Percentiles rank a stretch among this genome's conserved stretches.
Conservation (phyloP, 2,888 invertebrate species). For the Pseudolycoriella hygida region DNA sequence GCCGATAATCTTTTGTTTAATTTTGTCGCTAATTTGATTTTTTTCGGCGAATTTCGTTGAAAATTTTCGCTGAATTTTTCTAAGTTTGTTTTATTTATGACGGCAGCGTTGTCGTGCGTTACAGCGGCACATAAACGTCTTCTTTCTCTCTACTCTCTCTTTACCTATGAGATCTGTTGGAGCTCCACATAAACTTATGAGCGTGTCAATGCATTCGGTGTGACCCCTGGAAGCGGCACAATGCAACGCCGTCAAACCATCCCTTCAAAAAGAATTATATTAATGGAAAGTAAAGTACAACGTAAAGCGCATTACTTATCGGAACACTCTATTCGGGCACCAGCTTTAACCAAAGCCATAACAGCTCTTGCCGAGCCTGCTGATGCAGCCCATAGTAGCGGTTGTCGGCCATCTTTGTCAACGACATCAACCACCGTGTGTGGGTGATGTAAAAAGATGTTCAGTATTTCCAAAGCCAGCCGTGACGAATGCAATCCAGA, state of each 20-base stretch:
- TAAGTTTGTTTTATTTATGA: no score
- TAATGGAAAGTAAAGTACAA: neutral
- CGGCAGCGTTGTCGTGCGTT: no score
- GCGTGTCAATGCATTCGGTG: slow-evolving; percentile 73
- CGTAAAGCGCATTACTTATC: slow-evolving; percentile 40
- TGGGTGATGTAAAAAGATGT: slow-evolving; percentile 60
- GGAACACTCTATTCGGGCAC: slow-evolving; percentile 61
- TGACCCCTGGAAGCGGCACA: slow-evolving; percentile 95
- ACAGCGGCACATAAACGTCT: no score
- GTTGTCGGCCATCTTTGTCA: slow-evolving; percentile 87
- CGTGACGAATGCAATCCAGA: slow-evolving; percentile 20
- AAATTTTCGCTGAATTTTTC: no score
- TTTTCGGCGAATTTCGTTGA: no score
- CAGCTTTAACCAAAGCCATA: slow-evolving; percentile 70
- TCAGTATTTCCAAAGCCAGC: slow-evolving; percentile 40
- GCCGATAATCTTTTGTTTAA: no score
- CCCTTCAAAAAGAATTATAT: slow-evolving; percentile 36
- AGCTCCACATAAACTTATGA: slow-evolving; percentile 75
- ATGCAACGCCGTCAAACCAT: slow-evolving; percentile 87
- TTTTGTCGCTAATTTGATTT: no score
- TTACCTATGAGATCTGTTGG: slow-evolving; percentile 56
- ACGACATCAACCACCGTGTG: slow-evolving; percentile 68
- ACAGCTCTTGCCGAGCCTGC: slow-evolving; percentile 90
- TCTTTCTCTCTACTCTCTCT: no score
- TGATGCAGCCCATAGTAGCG: slow-evolving; percentile 93